Evolutionary conservation across 2,888 invertebrate genomes (phyloP).

Genomic region (Scelioninae gen. 1): DNA sequence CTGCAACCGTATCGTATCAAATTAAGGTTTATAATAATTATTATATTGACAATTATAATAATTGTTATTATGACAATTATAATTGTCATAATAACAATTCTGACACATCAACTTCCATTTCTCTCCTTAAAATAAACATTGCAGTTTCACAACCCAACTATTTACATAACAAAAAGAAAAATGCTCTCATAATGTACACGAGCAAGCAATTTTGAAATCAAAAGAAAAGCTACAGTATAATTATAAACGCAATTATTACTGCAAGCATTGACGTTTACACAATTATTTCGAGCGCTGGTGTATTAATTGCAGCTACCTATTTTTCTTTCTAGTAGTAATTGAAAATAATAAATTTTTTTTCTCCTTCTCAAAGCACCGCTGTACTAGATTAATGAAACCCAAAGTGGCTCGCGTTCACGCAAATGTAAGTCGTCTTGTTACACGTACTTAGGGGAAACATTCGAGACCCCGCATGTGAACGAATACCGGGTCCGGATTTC

Average conservation of each 20-base stretch:
- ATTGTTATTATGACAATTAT: too few species aligned
- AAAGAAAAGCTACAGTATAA: conserved; percentile 41
- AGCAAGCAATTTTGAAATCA: conserved; percentile 39
- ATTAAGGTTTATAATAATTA: conserved; percentile 15
- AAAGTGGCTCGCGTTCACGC: conserved; percentile 59
- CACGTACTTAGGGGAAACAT: conserved; percentile 25
- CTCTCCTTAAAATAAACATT: neutral
- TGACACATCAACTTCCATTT: conserved; percentile 32
- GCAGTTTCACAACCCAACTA: conserved; percentile 25
- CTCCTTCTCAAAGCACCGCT: conserved; percentile 16
- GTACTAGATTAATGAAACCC: conserved; percentile 53
- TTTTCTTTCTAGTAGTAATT: conserved; percentile 15
- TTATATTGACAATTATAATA: conserved; percentile 3
- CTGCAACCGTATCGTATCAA: conserved; percentile 12
- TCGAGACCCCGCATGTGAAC: conserved; percentile 21
- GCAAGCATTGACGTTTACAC: conserved; percentile 42
- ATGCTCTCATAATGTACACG: neutral
- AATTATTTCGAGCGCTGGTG: conserved; percentile 54
- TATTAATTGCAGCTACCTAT: conserved; percentile 54
- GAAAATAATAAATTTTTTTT: conserved; percentile 49
- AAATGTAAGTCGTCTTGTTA: conserved; percentile 53
- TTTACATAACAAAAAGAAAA: conserved; percentile 46
- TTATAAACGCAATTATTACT: conserved; percentile 48
- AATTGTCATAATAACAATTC: conserved; percentile 9
- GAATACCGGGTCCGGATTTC: conserved; percentile 32